Conservation (phyloP, 2,797 vertebrate species). For the Scolopax rusticola region DNA sequence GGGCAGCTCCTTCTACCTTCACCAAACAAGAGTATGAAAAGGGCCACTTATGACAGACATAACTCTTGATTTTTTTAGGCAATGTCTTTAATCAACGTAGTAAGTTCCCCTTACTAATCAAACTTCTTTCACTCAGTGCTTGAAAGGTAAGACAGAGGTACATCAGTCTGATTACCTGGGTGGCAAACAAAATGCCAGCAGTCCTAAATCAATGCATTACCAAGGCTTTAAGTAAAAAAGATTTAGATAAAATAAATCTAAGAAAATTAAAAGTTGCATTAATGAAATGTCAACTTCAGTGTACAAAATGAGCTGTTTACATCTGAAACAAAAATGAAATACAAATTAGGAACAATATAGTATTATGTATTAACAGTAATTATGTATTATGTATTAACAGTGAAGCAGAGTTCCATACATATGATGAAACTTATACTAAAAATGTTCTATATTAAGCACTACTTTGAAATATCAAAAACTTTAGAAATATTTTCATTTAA, state of each 20-base stretch:
- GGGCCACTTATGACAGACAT: neutral
- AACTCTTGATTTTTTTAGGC: neutral
- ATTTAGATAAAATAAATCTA: neutral
- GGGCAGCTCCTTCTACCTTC: neutral
- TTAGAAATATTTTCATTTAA: neutral
- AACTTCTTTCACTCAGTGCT: neutral
- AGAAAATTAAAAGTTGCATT: neutral
- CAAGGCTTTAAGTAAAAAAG: neutral
- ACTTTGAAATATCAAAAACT: neutral
- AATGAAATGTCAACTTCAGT: neutral
- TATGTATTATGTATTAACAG: neutral
- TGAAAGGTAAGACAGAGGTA: neutral
- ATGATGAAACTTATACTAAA: neutral
- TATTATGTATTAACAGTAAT: neutral
- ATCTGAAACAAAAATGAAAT: neutral
- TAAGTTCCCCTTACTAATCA: neutral
- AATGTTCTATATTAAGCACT: neutral
- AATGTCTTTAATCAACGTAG: neutral
- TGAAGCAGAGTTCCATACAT: neutral
- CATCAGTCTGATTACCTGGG: neutral
- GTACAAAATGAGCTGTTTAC: neutral
- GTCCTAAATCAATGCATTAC: neutral
- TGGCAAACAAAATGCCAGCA: neutral
- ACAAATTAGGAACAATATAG: neutral
- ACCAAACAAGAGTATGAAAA: neutral